Percentiles rank a stretch among this genome's conserved stretches.
phyloP scores from a whole-genome alignment of 2,888 invertebrate species.

The Perdita meconis region DNA sequence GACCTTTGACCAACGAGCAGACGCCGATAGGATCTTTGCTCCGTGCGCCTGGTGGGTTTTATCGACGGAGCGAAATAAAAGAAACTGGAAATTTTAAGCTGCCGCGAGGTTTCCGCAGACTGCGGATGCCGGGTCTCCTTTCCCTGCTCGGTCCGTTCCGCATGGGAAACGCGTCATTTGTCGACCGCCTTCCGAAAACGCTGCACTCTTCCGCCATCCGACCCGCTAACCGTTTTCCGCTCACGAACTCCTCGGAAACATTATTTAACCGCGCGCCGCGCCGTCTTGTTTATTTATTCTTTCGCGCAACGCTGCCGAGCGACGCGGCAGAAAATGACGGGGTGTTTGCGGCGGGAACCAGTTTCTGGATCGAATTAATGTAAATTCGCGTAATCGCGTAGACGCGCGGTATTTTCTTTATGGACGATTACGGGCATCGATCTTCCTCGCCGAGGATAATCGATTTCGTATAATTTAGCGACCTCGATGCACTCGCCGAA shows the following conservation, averaged over 20 bases:
- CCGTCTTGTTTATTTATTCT: background rate
- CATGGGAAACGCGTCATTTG: no score
- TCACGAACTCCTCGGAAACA: background rate
- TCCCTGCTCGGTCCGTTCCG: no score
- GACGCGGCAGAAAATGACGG: slow-evolving; percentile 8
- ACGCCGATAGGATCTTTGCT: slow-evolving; percentile 17
- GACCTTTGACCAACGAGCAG: slow-evolving; percentile 47
- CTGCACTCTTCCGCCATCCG: no score
- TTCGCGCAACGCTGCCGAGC: background rate
- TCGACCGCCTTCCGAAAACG: no score
- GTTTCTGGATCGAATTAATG: slow-evolving; percentile 43
- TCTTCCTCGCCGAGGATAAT: slow-evolving; percentile 33
- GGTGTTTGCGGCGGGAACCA: slow-evolving; percentile 2
- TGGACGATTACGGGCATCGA: slow-evolving; percentile 36
- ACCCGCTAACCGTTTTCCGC: background rate
- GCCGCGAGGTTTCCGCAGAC: background rate
- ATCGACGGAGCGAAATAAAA: no score
- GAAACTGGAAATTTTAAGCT: no score
- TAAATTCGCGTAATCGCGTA: slow-evolving; percentile 46
- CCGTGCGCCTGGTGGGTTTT: background rate
- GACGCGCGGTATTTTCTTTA: slow-evolving; percentile 26
- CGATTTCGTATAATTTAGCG: slow-evolving; percentile 38
- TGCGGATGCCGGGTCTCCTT: background rate
- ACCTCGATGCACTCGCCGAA: background rate
- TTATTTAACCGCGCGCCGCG: background rate